Percentiles rank a stretch among this genome's conserved stretches.
phyloP scores from a whole-genome alignment of 1,140 invertebrate species.

The Leptinotarsa lineolata region DNA sequence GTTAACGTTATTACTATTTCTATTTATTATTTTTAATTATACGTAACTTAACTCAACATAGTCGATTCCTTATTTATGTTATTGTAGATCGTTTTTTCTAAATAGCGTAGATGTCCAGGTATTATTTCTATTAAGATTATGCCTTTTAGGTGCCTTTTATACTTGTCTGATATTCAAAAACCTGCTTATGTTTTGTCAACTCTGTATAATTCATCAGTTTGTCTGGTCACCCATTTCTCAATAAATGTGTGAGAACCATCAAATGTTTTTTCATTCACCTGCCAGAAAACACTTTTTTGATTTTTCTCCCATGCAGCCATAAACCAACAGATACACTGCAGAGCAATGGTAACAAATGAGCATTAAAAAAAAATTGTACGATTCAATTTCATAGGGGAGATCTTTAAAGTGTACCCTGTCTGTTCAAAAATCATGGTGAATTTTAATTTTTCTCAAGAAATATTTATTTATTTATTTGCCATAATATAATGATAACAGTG shows the following conservation, averaged over 20 bases:
- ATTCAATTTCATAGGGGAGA: too few species aligned
- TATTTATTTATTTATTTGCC: too few species aligned
- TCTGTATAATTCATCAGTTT: constrained; percentile 31
- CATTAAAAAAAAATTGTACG: too few species aligned
- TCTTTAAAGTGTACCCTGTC: not conserved
- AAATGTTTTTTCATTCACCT: not conserved
- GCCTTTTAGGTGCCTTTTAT: constrained; percentile 51
- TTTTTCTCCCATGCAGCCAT: too few species aligned
- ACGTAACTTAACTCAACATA: constrained; percentile 30
- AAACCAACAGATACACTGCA: too few species aligned
- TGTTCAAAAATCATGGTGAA: not conserved
- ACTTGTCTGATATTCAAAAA: constrained; percentile 30
- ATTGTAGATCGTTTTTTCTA: constrained; percentile 19
- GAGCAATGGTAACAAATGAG: too few species aligned
- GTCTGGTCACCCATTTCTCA: constrained; percentile 40
- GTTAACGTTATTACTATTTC: constrained; percentile 42
- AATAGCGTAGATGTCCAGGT: constrained; percentile 14
- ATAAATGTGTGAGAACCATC: constrained; percentile 47
- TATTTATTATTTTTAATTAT: constrained; percentile 39
- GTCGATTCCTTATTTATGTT: constrained; percentile 26
- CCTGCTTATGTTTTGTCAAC: constrained; percentile 39
- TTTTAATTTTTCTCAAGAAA: too few species aligned
- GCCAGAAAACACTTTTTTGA: not conserved
- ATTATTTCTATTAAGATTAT: constrained; percentile 37
- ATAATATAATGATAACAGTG: too few species aligned